Conservation (phyloP, 1,140 invertebrate species). For the Zaprionus davidi region DNA sequence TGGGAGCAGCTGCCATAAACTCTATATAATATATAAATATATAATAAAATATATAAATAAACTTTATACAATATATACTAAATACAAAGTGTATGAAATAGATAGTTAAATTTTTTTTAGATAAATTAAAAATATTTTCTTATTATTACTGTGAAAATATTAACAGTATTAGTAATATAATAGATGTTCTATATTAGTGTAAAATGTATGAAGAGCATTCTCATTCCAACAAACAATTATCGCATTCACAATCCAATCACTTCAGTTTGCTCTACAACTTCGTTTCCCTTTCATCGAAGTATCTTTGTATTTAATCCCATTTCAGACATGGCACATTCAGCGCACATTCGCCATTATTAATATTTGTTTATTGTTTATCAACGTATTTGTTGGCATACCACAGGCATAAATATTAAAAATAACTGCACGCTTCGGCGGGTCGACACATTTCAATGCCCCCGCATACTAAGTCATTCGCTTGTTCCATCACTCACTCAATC, state of each 20-base stretch:
- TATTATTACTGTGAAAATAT: too few relatives aligned
- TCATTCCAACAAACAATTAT: not conserved
- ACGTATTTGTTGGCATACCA: slow-evolving; percentile 59
- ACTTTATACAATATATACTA: not conserved
- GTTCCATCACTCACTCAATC: slow-evolving; percentile 49
- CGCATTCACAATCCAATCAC: not conserved
- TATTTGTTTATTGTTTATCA: slow-evolving; percentile 57
- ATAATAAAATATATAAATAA: not conserved
- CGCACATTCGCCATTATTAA: slow-evolving; percentile 56
- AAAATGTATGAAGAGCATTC: not conserved
- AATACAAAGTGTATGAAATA: too few relatives aligned
- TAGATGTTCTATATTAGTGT: too few relatives aligned
- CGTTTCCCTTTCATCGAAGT: not conserved
- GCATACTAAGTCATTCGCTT: slow-evolving; percentile 33
- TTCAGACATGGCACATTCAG: not conserved
- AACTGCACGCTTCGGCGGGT: slow-evolving; percentile 61
- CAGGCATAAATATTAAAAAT: slow-evolving; percentile 59
- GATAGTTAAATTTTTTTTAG: too few relatives aligned
- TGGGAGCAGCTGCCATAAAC: not conserved
- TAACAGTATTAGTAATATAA: too few relatives aligned
- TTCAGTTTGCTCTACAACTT: not conserved
- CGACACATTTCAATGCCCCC: slow-evolving; percentile 67
- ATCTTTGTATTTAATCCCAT: slow-evolving; percentile 16
- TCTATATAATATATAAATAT: not conserved
- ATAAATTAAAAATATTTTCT: too few relatives aligned